A percentile compares a stretch with the other conserved stretches of the same genome.
These are phyloP conservation scores for Amblyraja radiata DNA, from an alignment of 2,797 vertebrate species.

Conservation along the genomic window DNA sequence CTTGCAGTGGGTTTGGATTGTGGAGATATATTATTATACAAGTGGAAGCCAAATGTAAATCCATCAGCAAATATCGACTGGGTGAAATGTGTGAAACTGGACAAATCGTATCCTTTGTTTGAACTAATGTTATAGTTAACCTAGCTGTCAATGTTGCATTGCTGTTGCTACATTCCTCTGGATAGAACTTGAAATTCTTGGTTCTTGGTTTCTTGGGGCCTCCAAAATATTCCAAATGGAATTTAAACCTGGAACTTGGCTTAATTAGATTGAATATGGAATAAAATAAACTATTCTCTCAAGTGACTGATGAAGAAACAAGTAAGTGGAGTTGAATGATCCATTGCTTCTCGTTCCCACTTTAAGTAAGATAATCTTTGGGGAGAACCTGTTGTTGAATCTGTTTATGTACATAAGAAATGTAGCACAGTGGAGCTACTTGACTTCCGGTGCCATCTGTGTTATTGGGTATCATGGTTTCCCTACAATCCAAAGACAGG, in stretches of 20 bases:
- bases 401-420: too few relatives aligned
- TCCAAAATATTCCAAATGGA: too few relatives aligned
- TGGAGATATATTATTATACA: slow-evolving; percentile 75
- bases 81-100: slow-evolving; percentile 63
- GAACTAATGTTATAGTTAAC: neutral
- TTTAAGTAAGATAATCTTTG: neutral
- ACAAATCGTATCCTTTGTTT: slow-evolving; percentile 67
- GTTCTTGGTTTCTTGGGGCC: too few relatives aligned
- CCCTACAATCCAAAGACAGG: too few relatives aligned
- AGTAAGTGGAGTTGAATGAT: too few relatives aligned
- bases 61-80: slow-evolving; percentile 64
- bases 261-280: neutral
- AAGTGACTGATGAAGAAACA: too few relatives aligned
- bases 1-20: slow-evolving; percentile 79
- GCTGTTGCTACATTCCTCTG: slow-evolving; percentile 28
- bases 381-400: neutral
- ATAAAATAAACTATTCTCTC: neutral
- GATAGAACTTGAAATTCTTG: neutral
- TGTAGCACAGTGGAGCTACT: too few relatives aligned
- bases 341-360: too few relatives aligned
- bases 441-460: too few relatives aligned
- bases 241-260: too few relatives aligned
- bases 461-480: too few relatives aligned
- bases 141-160: neutral
- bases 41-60: slow-evolving; percentile 66